Evolutionary conservation across 2,888 invertebrate species (phyloP).

Genomic region (Leptura quadrifasciata): DNA sequence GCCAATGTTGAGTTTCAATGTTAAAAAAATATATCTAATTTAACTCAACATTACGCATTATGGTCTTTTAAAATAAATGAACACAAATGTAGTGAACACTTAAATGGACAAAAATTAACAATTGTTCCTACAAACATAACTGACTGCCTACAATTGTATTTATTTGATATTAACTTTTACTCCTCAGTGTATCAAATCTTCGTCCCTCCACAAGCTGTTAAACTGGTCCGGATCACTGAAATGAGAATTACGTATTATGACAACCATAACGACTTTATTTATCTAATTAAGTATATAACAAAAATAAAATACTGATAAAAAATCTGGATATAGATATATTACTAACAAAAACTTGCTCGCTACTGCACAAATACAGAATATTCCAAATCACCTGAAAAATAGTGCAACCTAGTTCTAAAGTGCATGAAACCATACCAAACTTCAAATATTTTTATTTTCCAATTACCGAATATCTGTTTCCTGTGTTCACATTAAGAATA

Average conservation of each 20-base stretch:
- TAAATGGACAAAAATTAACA: constrained; percentile 55
- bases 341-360: no score
- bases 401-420: no score
- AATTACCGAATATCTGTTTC: no score
- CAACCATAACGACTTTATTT: neutral
- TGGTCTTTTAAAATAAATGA: constrained; percentile 61
- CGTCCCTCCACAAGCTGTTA: constrained; percentile 59
- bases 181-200: constrained; percentile 64
- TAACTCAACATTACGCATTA: constrained; percentile 51
- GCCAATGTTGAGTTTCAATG: constrained; percentile 52
- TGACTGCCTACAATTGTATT: constrained; percentile 50
- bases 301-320: no score
- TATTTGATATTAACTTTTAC: constrained; percentile 47
- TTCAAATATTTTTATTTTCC: no score
- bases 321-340: no score
- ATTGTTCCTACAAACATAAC: constrained; percentile 54
- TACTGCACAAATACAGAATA: no score
- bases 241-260: constrained; percentile 59
- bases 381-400: no score
- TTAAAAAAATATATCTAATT: constrained; percentile 47
- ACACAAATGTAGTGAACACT: constrained; percentile 68
- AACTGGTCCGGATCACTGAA: constrained; percentile 65
- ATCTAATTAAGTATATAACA: no score
- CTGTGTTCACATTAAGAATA: no score
- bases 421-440: no score